phyloP scores from a whole-genome alignment of 2,113 vertebrate species.

The Poeciliopsis occidentalis region DNA sequence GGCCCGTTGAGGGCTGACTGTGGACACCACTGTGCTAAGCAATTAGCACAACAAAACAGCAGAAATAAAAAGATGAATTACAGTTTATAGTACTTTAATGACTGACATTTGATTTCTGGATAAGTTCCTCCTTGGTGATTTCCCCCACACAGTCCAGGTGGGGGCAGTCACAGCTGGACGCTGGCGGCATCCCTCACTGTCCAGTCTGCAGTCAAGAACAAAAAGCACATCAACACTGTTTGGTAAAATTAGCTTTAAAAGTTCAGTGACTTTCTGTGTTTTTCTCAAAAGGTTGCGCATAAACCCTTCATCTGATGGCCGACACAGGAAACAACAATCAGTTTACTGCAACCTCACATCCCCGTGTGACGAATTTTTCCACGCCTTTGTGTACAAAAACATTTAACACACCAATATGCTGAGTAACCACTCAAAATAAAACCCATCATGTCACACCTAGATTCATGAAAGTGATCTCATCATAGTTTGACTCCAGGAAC shows the following conservation, averaged over 20 bases:
- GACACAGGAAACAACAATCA: background rate
- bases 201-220: conserved; percentile 21
- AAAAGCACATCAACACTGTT: background rate
- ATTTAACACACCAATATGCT: conserved; percentile 3
- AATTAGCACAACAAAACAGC: no score
- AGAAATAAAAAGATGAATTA: background rate
- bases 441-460: conserved; percentile 1
- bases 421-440: conserved; percentile 11
- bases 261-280: background rate
- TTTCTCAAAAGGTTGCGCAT: background rate
- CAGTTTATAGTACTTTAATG: background rate
- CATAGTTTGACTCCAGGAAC: no score
- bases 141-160: conserved; percentile 97
- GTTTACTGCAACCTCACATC: conserved; percentile 25
- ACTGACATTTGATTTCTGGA: conserved; percentile 97
- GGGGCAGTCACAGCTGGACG: conserved; percentile 83
- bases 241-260: background rate
- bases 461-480: background rate
- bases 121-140: conserved; percentile 97
- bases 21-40: no score
- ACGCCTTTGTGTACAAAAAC: conserved; percentile 14
- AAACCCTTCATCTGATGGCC: background rate
- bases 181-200: conserved; percentile 80
- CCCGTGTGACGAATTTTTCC: background rate
- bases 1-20: no score